A percentile compares a stretch with the other conserved stretches of the same genome.
These are phyloP conservation scores for Neotoxoptera formosana DNA, from an alignment of 1,140 invertebrate species.

Conservation along the genomic window DNA sequence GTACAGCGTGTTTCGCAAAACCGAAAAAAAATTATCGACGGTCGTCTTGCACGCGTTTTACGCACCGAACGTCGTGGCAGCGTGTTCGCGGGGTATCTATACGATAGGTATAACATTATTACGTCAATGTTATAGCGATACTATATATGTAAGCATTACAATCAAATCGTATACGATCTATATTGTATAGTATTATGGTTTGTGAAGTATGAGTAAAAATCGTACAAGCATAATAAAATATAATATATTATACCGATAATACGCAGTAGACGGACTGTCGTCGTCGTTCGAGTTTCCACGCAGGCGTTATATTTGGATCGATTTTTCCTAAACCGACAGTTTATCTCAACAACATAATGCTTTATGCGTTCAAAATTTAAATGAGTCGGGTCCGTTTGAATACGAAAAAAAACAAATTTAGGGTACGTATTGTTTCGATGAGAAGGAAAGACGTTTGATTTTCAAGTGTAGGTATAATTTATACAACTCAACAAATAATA, in stretches of 20 bases:
- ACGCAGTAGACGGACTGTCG: background rate
- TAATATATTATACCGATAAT: too few relatives aligned
- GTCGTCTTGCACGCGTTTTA: slow-evolving; percentile 8
- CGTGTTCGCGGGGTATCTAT: background rate
- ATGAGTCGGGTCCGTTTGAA: background rate
- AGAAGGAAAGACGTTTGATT: background rate
- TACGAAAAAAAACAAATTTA: background rate
- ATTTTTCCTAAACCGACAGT: background rate
- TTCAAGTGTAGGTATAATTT: background rate
- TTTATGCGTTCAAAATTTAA: background rate
- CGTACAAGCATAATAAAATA: background rate
- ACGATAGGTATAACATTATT: background rate
- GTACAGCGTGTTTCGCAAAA: background rate
- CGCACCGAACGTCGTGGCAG: too few relatives aligned
- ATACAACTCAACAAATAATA: background rate
- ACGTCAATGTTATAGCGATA: background rate
- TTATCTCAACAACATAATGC: background rate
- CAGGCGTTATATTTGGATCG: background rate
- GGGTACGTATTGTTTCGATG: background rate
- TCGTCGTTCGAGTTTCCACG: background rate
- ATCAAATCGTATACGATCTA: background rate
- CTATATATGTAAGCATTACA: background rate
- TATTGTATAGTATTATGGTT: background rate
- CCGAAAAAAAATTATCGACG: background rate
- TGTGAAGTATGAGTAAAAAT: background rate